Evolutionary conservation across 2,888 invertebrate genomes (phyloP), one percentile per base, ranked within the genome.

Genomic region (Synergus japonicus): DNA sequence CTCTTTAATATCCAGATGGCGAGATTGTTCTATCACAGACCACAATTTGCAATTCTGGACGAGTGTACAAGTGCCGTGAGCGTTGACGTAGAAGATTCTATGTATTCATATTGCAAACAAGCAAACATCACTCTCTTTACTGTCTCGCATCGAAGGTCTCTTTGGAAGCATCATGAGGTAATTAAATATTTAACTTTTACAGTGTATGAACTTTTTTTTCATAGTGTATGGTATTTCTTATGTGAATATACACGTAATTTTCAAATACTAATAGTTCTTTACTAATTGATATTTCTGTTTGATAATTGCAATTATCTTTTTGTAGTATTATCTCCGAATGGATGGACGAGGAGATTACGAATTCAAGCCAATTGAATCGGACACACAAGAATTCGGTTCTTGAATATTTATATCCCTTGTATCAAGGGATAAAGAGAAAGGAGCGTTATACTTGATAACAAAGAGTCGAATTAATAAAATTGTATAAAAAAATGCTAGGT

Each of bases 51-150:
- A 13, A 99, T 99, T 88, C 93, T 99, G 86, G 99, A 99, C 90
- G 99, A 99, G 92, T 99, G 99, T 91, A 99, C 99, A 0, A 98
- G 98, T 91, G 99, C 99, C 0, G 99, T 99, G 0, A 98, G 98
- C 76, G 98, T 99, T 0, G 99, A 99, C 92, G 99, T 99, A 0
- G 99, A 99, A 92, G 98, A 98, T 44, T 96, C 96, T 85, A 99
- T 99, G 97, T 99, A 99, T 91, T 96, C 96, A 87, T 98, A 98
- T 92, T 98, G 98, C 90, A 94, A 97, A 87, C 92, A 94, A 93
- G 95, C 94, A 87, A 96, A 96, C 79, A 99, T 99, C 90, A 98
- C 99, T 0, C 93, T 99, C 49, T 97, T 99, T 92, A 99, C 99
- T 0, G 99, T 99, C 44, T 98, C 98, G 0, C 99, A 99, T 92